Evolutionary conservation across 2,888 invertebrate genomes (phyloP), one percentile per base, ranked within the genome.

Genomic region (Dryobota labecula): DNA sequence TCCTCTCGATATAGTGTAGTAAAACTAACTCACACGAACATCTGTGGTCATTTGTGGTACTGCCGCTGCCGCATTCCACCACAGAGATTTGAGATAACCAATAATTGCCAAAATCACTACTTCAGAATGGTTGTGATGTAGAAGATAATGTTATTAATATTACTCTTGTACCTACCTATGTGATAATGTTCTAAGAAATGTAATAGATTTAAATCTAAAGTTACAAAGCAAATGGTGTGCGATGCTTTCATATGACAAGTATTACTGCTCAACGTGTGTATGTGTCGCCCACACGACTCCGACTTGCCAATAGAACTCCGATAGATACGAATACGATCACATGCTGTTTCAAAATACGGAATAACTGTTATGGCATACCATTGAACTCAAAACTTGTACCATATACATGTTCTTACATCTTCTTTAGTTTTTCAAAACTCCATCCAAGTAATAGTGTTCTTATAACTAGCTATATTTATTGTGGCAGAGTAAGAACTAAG

Each of bases 311-410:
- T 71, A 71, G 43, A 77, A 57, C 78, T 76, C n/a, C 47, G 30
- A 68, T 33, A 64, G 72, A 82, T 64, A 79, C 67, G 67, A 78
- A 82, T 64, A 79, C 67, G 67, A 78, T 71, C 72, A 67, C 82
- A 82, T 30, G 63, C 57, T 82, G 67, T 57, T 68, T 61, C 63
- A 62, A 56, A 78, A 76, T 62, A 77, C 54, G n/a, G 33, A 68
- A 68, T 81, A 76, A 76, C 78, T 65, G 81, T 78, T 54, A 47
- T 47, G 38, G 73, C 79, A 65, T 80, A 57, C 30, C 41, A 54
- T 70, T 64, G 56, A 68, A 79, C 51, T 65, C 45, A 56, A 67
- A 83, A n/a, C 43, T 57, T 71, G 49, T 57, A 69, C 20, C 45
- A 68, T 27, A 45, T 38, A 33, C 27, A 41, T 41, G 9, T 27